Evolutionary conservation across 2,113 vertebrate genomes (phyloP), one percentile per base, ranked within the genome.

Genomic region (Zapornia atra): DNA sequence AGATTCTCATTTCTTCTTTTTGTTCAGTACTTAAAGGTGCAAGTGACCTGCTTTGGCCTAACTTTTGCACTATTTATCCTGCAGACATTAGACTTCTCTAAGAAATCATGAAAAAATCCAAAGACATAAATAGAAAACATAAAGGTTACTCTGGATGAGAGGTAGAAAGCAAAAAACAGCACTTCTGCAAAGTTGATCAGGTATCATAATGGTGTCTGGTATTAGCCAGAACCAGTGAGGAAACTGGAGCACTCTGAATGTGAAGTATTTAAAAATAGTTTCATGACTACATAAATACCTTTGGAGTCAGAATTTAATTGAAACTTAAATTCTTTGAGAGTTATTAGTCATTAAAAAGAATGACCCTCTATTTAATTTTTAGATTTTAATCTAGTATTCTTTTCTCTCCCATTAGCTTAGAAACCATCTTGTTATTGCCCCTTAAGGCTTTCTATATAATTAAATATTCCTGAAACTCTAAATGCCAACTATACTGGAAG

Each of bases 231-330:
- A 87, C 63, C 61, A 80, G 75, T 61, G 48, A 94, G 70, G 78
- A 96, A 96, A 95, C 91, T 95, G 82, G 91, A 96, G 84, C 93
- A 94, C 87, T 95, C 87, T 80, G 75, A 95, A 89, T 82, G 42
- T 87, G 84, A 94, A 96, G 71, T 96, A 96, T 95, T 95, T 96
- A 91, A 96, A 95, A 96, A 97, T 97, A 96, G 90, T 97, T 97
- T 94, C 84, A 96, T 94, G 87, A 85, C 93, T 96, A 73, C 92
- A 96, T 91, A 94, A 97, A 96, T 96, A 96, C 84, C 91, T 97
- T 96, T 96, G 93, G 95, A 96, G 73, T 96, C 89, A 92, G 94
- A 96, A 97, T 94, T 97, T 96, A 97, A 97, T 95, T 96, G 94
- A 96, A 95, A 94, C 91, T 96, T 96, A 96, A 95, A 96, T 96